phyloP scores from a whole-genome alignment of 2,113 vertebrate genomes.

The Alouatta palliata region DNA sequence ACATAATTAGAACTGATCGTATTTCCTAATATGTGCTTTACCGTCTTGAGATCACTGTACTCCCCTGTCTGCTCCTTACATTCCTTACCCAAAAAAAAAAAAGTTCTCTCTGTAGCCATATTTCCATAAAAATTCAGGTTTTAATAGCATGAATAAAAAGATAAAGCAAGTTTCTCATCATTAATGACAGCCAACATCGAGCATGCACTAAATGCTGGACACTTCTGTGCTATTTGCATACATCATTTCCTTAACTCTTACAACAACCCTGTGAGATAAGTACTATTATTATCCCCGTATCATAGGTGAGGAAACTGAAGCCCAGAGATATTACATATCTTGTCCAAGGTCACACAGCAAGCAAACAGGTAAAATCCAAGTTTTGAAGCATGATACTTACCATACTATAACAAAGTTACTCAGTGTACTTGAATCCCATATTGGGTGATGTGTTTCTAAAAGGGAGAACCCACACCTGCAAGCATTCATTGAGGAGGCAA shows the following conservation, averaged over 20 bases:
- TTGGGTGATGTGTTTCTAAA: background rate
- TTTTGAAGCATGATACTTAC: background rate
- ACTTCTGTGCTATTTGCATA: background rate
- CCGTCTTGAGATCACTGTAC: background rate
- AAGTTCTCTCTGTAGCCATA: background rate
- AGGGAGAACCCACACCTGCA: background rate
- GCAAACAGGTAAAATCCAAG: background rate
- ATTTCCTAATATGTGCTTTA: background rate
- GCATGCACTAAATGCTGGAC: background rate
- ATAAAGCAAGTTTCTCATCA: background rate
- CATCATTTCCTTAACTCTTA: background rate
- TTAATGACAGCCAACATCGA: background rate
- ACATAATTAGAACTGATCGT: background rate
- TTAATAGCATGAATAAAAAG: background rate
- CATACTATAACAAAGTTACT: background rate
- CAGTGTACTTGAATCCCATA: background rate
- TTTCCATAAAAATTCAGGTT: background rate
- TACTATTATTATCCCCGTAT: background rate
- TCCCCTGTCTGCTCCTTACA: background rate
- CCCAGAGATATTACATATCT: background rate
- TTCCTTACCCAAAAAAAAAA: background rate
- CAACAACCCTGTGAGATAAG: background rate
- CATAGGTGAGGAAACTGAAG: background rate
- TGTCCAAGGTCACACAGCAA: background rate
- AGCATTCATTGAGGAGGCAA: slow-evolving; percentile 1